These are phyloP conservation scores for Camarhynchus parvulus DNA, from an alignment of 2,113 vertebrate species.

Conservation along the genomic window DNA sequence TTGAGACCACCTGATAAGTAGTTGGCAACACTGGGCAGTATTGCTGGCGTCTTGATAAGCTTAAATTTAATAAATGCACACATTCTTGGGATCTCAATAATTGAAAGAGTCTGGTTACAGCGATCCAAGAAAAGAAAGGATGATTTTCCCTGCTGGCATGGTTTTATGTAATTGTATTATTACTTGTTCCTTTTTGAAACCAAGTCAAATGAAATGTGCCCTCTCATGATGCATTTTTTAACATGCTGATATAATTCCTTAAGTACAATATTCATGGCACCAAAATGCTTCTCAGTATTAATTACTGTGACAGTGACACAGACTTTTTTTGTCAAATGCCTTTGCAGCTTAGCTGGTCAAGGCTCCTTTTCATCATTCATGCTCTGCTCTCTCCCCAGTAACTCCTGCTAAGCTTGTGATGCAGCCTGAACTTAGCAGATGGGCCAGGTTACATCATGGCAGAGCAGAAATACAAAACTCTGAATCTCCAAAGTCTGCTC, in stretches of 20 bases:
- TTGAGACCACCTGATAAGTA: accelerated
- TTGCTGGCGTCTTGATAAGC: neutral
- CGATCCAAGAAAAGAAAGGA: neutral
- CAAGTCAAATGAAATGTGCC: constrained; percentile 36
- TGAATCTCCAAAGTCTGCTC: neutral
- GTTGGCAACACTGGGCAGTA: neutral
- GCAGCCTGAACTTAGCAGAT: constrained; percentile 14
- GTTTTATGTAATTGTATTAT: constrained; percentile 24
- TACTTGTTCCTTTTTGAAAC: constrained; percentile 43
- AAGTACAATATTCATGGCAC: constrained; percentile 59
- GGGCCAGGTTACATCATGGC: constrained; percentile 49
- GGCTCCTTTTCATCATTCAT: constrained; percentile 52
- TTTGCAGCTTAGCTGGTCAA: constrained; percentile 8
- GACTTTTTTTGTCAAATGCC: constrained; percentile 36
- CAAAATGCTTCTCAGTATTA: constrained; percentile 56
- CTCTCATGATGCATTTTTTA: constrained; percentile 62
- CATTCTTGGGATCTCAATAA: neutral
- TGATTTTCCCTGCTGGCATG: neutral
- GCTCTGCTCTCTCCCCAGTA: neutral
- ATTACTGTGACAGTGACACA: constrained; percentile 38
- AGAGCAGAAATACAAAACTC: constrained; percentile 30
- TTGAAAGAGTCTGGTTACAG: constrained; percentile 5
- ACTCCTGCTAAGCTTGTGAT: constrained; percentile 22
- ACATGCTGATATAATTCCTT: constrained; percentile 58
- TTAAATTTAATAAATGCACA: neutral